Evolutionary conservation across 1,140 invertebrate species (phyloP).

Genomic region (Drosophila malerkotliana): DNA sequence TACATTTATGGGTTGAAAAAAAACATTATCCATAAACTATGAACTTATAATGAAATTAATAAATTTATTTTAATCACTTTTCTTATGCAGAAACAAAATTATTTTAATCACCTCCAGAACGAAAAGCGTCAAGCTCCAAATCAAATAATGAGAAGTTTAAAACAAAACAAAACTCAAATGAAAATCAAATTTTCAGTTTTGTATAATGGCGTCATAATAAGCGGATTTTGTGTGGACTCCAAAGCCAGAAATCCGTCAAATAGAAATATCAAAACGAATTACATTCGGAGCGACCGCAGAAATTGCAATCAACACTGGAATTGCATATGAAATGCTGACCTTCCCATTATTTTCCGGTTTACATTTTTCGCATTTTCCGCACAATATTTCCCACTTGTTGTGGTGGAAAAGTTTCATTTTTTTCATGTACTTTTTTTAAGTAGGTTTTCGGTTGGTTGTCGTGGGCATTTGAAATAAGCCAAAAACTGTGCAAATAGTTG

Average conservation of each 20-base stretch:
- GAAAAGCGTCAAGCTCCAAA: too few species aligned
- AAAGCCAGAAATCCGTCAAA: constrained; percentile 16
- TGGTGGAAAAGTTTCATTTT: not conserved
- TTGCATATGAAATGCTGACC: constrained; percentile 23
- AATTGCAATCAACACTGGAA: constrained; percentile 39
- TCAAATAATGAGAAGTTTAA: too few species aligned
- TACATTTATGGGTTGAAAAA: too few species aligned
- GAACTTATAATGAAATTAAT: too few species aligned
- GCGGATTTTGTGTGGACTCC: not conserved
- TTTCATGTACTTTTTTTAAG: constrained; percentile 3
- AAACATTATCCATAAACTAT: too few species aligned
- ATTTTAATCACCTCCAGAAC: too few species aligned
- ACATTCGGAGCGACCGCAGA: constrained; percentile 16
- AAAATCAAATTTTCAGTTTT: not conserved
- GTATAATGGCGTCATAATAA: not conserved
- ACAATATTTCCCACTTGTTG: constrained; percentile 13
- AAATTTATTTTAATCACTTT: too few species aligned
- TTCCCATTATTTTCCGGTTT: not conserved
- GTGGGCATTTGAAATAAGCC: not conserved
- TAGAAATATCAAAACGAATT: constrained; percentile 39
- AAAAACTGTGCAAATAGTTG: constrained; percentile 24
- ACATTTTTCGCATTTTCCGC: constrained; percentile 7
- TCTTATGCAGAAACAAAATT: too few species aligned
- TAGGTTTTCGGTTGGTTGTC: not conserved
- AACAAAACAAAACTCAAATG: not conserved